Evolutionary conservation across 2,797 vertebrate genomes (phyloP).

Genomic region (Oryzias dopingdopingensis): DNA sequence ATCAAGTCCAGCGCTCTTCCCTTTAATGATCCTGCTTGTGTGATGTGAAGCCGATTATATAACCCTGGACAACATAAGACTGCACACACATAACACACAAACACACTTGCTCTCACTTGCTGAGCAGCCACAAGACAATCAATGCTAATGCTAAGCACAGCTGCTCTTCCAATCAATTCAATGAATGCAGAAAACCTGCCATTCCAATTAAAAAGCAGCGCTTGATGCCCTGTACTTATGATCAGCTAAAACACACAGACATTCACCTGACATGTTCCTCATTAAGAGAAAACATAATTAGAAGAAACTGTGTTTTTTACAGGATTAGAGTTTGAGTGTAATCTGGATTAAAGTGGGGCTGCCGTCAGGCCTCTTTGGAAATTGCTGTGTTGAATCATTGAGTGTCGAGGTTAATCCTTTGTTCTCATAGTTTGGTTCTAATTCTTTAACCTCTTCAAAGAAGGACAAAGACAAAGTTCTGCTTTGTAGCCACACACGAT

Average conservation of each 20-base stretch:
- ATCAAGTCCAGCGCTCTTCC: conserved; percentile 28
- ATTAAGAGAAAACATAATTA: conserved; percentile 26
- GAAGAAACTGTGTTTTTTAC: conserved; percentile 63
- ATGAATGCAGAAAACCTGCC: conserved; percentile 13
- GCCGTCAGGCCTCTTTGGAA: conserved; percentile 74
- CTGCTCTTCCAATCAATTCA: conserved; percentile 53
- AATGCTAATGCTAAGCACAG: conserved; percentile 48
- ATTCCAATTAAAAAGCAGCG: not conserved
- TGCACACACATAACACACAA: conserved; percentile 8
- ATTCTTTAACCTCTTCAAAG: too few species aligned
- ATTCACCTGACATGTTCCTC: not conserved
- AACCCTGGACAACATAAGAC: conserved; percentile 40
- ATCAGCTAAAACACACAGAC: not conserved
- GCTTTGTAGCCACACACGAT: too few species aligned
- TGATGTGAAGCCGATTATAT: conserved; percentile 60
- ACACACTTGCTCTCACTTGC: conserved; percentile 12
- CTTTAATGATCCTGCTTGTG: conserved; percentile 43
- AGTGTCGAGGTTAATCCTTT: too few species aligned
- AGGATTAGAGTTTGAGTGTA: conserved; percentile 68
- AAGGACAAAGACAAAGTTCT: too few species aligned
- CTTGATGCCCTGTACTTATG: not conserved
- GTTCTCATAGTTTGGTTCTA: too few species aligned
- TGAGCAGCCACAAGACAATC: conserved; percentile 43
- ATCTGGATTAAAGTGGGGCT: conserved; percentile 74
- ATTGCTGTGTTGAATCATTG: conserved; percentile 60